These are phyloP conservation scores for Archaeoteleia sp. DNA, from an alignment of 2,888 invertebrate species.

Conservation along the genomic window DNA sequence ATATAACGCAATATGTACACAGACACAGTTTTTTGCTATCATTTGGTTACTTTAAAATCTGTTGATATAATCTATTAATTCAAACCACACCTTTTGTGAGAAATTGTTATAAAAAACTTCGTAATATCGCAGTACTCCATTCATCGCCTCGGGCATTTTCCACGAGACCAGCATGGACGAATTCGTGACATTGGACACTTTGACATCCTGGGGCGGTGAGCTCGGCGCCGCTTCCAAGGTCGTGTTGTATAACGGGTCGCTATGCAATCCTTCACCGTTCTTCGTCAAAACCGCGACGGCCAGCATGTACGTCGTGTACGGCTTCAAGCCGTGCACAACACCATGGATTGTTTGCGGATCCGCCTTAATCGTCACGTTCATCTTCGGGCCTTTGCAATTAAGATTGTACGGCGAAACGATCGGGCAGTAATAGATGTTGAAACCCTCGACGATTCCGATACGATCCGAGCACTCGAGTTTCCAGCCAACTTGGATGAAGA, in stretches of 20 bases:
- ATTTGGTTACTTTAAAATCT: too few species aligned
- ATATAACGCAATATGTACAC: not conserved
- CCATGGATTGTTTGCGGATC: conserved; percentile 77
- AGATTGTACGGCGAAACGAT: conserved; percentile 77
- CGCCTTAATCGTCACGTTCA: conserved; percentile 74
- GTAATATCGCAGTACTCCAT: conserved; percentile 85
- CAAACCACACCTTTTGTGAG: conserved; percentile 35
- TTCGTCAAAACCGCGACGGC: conserved; percentile 80
- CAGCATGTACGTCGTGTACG: conserved; percentile 85
- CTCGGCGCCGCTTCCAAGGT: conserved; percentile 84
- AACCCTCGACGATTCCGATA: conserved; percentile 83
- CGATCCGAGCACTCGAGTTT: conserved; percentile 85
- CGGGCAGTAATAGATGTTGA: conserved; percentile 85
- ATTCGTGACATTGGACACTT: conserved; percentile 79
- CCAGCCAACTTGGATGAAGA: conserved; percentile 83
- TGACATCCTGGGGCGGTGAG: conserved; percentile 78
- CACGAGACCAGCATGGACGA: conserved; percentile 81
- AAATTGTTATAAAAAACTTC: conserved; percentile 77
- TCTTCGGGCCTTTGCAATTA: conserved; percentile 77
- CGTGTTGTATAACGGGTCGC: conserved; percentile 80
- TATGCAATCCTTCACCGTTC: conserved; percentile 77
- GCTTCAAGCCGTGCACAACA: conserved; percentile 80
- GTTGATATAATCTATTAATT: too few species aligned
- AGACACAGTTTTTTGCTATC: not conserved
- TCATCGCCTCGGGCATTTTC: conserved; percentile 82